phyloP scores from a whole-genome alignment of 2,888 invertebrate species.

The Mayetiola destructor region DNA sequence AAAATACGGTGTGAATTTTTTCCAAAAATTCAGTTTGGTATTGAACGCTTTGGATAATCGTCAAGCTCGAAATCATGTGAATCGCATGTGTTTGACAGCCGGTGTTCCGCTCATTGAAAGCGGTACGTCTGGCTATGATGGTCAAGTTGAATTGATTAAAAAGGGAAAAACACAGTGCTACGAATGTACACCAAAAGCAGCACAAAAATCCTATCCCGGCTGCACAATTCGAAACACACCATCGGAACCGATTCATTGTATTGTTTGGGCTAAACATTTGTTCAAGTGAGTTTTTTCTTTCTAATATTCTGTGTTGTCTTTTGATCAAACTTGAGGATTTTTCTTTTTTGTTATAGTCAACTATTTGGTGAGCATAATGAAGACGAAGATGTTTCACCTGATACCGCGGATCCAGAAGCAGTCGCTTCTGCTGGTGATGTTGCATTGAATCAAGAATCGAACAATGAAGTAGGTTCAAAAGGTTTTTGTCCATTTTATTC shows the following conservation, averaged over 20 bases:
- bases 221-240: slow-evolving; percentile 99
- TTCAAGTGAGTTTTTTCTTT: slow-evolving; percentile 61
- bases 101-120: slow-evolving; percentile 90
- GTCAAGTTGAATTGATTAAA: slow-evolving; percentile 82
- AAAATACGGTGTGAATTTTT: slow-evolving; percentile 81
- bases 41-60: slow-evolving; percentile 95
- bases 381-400: slow-evolving; percentile 96
- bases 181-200: slow-evolving; percentile 84
- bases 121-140: slow-evolving; percentile 92
- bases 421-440: slow-evolving; percentile 49
- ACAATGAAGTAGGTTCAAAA: slow-evolving; percentile 16
- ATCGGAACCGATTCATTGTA: slow-evolving; percentile 96
- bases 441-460: slow-evolving; percentile 35
- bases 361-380: slow-evolving; percentile 94
- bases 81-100: slow-evolving; percentile 94
- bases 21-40: slow-evolving; percentile 79
- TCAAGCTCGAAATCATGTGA: slow-evolving; percentile 94
- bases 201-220: slow-evolving; percentile 88
- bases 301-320: background rate
- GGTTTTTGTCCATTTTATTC: background rate
- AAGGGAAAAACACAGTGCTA: slow-evolving; percentile 89
- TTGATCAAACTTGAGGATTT: background rate
- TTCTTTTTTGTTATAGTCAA: slow-evolving; percentile 47
- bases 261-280: slow-evolving; percentile 98
- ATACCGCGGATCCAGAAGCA: slow-evolving; percentile 89